Conservation (phyloP, 2,113 vertebrate species). For the Thymallus thymallus region DNA sequence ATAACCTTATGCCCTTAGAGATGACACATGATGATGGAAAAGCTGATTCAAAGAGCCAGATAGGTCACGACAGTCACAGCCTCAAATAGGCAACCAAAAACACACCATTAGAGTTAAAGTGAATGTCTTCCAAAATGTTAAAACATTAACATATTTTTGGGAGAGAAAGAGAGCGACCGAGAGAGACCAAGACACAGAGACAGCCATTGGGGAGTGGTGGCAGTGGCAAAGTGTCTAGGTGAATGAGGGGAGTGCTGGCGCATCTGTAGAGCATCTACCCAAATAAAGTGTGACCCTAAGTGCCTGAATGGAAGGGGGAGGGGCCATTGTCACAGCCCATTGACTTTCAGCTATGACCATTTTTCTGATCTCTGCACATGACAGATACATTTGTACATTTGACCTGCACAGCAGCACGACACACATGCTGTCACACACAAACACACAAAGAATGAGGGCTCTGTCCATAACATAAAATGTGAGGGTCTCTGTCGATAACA, state of each 20-base stretch:
- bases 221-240: not conserved
- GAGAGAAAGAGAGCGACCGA: not conserved
- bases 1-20: not conserved
- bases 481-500: too few relatives aligned
- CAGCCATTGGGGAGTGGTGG: not conserved
- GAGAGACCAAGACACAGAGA: too few relatives aligned
- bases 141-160: too few relatives aligned
- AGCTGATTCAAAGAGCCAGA: not conserved
- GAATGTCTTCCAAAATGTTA: too few relatives aligned
- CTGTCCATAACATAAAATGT: not conserved
- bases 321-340: conserved; percentile 2
- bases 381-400: conserved; percentile 23
- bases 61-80: not conserved
- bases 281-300: too few relatives aligned
- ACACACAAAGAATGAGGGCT: not conserved
- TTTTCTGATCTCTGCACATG: conserved; percentile 11
- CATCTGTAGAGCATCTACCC: too few relatives aligned
- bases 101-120: not conserved
- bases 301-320: not conserved
- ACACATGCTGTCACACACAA: conserved; percentile 17
- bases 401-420: not conserved
- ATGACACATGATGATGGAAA: not conserved
- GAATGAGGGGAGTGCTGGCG: not conserved
- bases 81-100: not conserved
- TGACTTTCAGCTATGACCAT: conserved; percentile 33